Base-by-base conservation (phyloP, 2,888 invertebrate genomes). In the Catotricha subobsoleta region DNA sequence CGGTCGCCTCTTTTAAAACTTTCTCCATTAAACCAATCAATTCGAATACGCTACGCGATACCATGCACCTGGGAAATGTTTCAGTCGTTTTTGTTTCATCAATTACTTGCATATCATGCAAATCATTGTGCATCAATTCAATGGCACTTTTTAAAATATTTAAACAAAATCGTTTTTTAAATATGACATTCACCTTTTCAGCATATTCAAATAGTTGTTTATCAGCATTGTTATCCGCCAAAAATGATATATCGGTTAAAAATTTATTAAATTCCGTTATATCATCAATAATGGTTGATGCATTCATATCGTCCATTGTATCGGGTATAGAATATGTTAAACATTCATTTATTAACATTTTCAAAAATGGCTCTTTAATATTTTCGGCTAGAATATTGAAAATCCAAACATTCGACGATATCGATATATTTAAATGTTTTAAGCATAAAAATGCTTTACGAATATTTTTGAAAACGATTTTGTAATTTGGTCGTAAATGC, bases 291-390 rank as follows among this genome's bases (percentile, higher is more conserved):
- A 83, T 67, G 19, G 63, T 64, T 3, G 80, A 87, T 15, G 64
- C 67, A 48, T 76, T 69, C 44, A 84, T 63, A 46, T 80, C 82
- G 41, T 72, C 72, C 48, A 73, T 74, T 39, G 73, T 80, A 46
- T 74, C 75, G 1, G 90, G 90, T 51, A 88, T 75, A 0, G 82
- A 79, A 46, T 74, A 67, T 38, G 74, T 66, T 8, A 90, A 67
- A 52, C 86, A 87, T 50, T 82, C 72, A 46, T 76, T 71, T 3
- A 82, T 72, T 28, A 88, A 60, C 15, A 71, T 54, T 15, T 74
- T 68, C 18, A 76, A 68, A 49, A 87, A 71, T 35, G 73, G 69
- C 4, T 62, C 56, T 50, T 68, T 63, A 28, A 76, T 64, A 47
- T 69, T 58, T 30, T 63, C 58, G 0, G 75, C 72, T 37, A 78